A percentile compares a stretch with the other conserved stretches of the same genome.
These are phyloP conservation scores for Glaucidium brasilianum DNA, from an alignment of 2,113 vertebrate genomes.

Conservation along the genomic window DNA sequence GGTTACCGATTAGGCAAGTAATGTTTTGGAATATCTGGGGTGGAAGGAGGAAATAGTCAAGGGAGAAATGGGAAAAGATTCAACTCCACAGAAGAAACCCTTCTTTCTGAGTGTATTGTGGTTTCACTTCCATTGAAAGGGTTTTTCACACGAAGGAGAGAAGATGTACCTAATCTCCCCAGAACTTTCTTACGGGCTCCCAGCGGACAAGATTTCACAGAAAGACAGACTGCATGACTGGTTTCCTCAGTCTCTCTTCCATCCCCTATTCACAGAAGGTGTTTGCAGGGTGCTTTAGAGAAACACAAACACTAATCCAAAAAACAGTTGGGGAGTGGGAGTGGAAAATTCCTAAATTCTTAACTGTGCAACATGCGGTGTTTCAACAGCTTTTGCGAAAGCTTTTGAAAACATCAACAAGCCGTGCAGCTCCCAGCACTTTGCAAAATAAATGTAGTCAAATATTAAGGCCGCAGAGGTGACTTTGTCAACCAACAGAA, in stretches of 20 bases:
- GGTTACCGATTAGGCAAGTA: not conserved
- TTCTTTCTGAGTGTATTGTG: not conserved
- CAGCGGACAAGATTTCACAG: not conserved
- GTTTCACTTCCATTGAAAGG: not conserved
- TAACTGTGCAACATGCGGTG: not conserved
- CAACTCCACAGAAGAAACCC: not conserved
- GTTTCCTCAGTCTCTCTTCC: not conserved
- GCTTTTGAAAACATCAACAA: slow-evolving; percentile 56
- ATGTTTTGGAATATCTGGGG: not conserved
- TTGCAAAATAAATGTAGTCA: slow-evolving; percentile 37
- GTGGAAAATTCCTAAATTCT: slow-evolving; percentile 59
- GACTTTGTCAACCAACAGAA: slow-evolving; percentile 49
- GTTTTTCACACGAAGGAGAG: not conserved
- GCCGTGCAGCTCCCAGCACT: not conserved
- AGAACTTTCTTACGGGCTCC: not conserved
- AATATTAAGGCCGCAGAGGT: slow-evolving; percentile 21
- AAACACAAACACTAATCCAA: slow-evolving; percentile 8
- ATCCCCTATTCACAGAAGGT: not conserved
- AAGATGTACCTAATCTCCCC: not conserved
- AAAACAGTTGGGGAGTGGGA: slow-evolving; percentile 40
- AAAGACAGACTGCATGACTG: not conserved
- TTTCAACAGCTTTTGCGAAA: slow-evolving; percentile 51
- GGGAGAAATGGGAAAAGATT: not conserved
- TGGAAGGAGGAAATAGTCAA: not conserved
- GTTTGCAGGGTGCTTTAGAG: slow-evolving; percentile 3